phyloP scores from a whole-genome alignment of 2,113 vertebrate species.

The Sphyrna mokarran region DNA sequence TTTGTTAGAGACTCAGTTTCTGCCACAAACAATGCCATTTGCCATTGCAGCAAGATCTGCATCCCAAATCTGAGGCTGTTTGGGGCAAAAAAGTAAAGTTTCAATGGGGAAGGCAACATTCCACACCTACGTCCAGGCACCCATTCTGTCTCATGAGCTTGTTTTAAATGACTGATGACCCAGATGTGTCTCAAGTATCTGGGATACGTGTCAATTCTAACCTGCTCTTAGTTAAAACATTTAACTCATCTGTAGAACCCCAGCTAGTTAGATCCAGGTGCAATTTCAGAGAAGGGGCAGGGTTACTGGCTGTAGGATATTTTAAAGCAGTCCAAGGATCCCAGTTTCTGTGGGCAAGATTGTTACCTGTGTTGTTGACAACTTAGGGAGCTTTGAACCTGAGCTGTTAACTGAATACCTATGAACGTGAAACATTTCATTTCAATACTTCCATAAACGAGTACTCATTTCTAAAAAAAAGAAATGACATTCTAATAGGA shows the following conservation, averaged over 20 bases:
- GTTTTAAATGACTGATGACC: background rate
- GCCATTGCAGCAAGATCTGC: background rate
- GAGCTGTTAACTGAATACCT: background rate
- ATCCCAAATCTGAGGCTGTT: background rate
- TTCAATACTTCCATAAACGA: constrained; percentile 14
- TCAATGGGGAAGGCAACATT: background rate
- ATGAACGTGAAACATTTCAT: background rate
- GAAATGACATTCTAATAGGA: background rate
- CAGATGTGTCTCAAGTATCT: too few species aligned
- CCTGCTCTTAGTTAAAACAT: too few species aligned
- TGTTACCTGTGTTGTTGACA: background rate
- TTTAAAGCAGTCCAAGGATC: background rate
- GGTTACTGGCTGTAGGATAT: background rate
- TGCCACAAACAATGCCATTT: background rate
- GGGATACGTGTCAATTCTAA: background rate
- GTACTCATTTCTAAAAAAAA: background rate
- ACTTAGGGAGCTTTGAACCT: background rate
- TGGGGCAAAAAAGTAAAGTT: background rate
- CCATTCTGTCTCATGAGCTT: background rate
- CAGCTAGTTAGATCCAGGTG: background rate
- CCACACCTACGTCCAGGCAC: background rate
- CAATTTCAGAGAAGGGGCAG: too few species aligned
- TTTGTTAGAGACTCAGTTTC: background rate
- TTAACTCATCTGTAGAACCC: too few species aligned
- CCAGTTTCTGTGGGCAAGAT: background rate